Evolutionary conservation across 1,140 invertebrate species (phyloP), one percentile per base, ranked within the genome.

Genomic region (Drosophila kurseongensis): DNA sequence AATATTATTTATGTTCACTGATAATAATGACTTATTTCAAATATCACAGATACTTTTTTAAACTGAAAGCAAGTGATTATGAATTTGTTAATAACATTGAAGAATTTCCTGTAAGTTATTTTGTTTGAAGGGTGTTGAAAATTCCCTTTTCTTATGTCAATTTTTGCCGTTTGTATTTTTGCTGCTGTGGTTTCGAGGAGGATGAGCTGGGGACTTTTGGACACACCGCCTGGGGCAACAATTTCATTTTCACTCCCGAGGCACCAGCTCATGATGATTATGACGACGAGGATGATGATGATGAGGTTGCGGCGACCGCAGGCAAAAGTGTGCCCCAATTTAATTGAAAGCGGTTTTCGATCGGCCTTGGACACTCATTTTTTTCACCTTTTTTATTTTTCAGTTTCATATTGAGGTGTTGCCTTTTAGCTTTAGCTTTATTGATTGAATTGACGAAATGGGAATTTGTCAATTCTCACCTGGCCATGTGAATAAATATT

Each of bases 301-400:
- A 48, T 38, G 44, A 58, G 47, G 56, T 59, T 59, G 47, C 52
- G 50, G 42, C 61, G 84, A 89, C 84, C 84, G 85, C 84, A 84
- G 73, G 84, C 84, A 88, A 88, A 88, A 89, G 84, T 88, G 83
- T 88, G 84, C 84, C 82, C 84, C 84, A 88, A 75, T 88, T 88
- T 89, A 88, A 88, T 88, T 88, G 84, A 88, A 88, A 88, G 84
- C 77, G 84, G 84, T 89, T 89, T 86, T 77, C 51, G 65, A 86
- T 77, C 75, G 82, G 78, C 82, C 82, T 86, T 86, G 82, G 48
- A 60, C 59, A 48, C 59, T 61, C 63, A 36, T 44, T 48, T 58
- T 23, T 50, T 62, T 41, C 36, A 18, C 16, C 56, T 36, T 41
- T 18, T n/a, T 47, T 44, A 12, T 44, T 44, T 40, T 45, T 8